Evolutionary conservation across 2,888 invertebrate genomes (phyloP).

Genomic region (Hydropsyche betteni): DNA sequence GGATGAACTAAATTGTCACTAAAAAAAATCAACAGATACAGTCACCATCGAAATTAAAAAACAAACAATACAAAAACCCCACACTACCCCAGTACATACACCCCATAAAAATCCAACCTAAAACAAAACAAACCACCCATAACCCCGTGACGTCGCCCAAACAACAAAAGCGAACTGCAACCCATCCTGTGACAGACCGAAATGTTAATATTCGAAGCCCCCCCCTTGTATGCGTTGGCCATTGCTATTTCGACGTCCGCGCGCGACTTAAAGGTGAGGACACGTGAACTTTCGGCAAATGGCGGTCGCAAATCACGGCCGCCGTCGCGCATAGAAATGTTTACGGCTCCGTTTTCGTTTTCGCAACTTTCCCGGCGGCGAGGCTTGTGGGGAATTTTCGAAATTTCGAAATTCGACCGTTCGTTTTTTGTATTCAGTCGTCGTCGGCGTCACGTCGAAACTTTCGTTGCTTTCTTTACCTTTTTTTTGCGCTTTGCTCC

Average conservation of each 20-base stretch:
- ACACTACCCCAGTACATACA: too few relatives aligned
- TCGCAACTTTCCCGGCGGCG: background rate
- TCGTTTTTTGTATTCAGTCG: background rate
- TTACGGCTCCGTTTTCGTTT: background rate
- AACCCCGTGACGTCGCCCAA: background rate
- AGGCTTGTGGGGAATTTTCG: background rate
- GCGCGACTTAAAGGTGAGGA: conserved; percentile 23
- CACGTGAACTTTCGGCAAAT: conserved; percentile 26
- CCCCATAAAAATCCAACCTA: too few relatives aligned
- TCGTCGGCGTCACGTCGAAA: background rate
- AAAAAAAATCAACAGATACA: too few relatives aligned
- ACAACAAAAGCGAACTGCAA: background rate
- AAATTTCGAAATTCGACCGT: background rate
- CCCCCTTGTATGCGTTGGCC: background rate
- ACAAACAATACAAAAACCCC: too few relatives aligned
- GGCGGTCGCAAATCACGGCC: conserved; percentile 29
- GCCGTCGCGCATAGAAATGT: conserved; percentile 26
- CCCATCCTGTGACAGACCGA: too few relatives aligned
- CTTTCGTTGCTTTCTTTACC: too few relatives aligned
- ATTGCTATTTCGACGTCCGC: background rate
- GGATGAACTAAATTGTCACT: too few relatives aligned
- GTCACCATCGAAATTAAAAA: too few relatives aligned
- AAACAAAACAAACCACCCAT: background rate
- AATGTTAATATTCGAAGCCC: background rate
- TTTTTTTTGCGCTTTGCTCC: too few relatives aligned